Evolutionary conservation across 2,797 vertebrate species (phyloP), one percentile per base, ranked within the genome.

Genomic region (Parambassis ranga): DNA sequence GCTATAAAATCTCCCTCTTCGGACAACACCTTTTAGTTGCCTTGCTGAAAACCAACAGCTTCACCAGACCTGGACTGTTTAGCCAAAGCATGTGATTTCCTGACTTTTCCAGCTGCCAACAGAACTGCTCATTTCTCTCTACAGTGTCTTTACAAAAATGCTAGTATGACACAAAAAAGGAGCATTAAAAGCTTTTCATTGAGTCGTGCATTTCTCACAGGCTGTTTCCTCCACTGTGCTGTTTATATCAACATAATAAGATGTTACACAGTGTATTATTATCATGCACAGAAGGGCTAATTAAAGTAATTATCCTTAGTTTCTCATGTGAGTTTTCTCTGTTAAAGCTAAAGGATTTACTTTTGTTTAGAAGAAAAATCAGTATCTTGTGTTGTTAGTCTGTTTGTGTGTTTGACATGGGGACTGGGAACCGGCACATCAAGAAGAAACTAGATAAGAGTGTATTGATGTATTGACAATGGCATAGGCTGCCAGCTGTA

Each of bases 11-110:
- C 71, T 81, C 71, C 71, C 27, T 3, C 38, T 77, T 68, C 32
- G 53, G 77, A 81, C 65, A 66, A 86, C 87, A 89, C 87, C 84
- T 89, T 70, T 63, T 44, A 49, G 73, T 27, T 51, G 76, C 65
- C 66, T n/a, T 61, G 73, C 36, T 80, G 35, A 49, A 72, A 71
- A 75, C 41, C 64, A 72, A 61, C 65, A 32, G 51, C 71, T 75
- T 62, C 26, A 39, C 59, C 70, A 64, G 76, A 69, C 44, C 67
- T 65, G 68, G 41, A 46, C 70, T 61, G 74, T 79, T 87, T 56
- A 70, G 73, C 79, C 74, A 77, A 69, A 82, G 57, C 83, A 86
- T 79, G 83, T 85, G 83, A 90, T 88, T 89, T 89, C 88, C 86
- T 88, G 82, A 83, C 79, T 79, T 77, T 59, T 36, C 53, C 11